Conservation (phyloP, 2,797 vertebrate genomes). For the Menidia menidia region DNA sequence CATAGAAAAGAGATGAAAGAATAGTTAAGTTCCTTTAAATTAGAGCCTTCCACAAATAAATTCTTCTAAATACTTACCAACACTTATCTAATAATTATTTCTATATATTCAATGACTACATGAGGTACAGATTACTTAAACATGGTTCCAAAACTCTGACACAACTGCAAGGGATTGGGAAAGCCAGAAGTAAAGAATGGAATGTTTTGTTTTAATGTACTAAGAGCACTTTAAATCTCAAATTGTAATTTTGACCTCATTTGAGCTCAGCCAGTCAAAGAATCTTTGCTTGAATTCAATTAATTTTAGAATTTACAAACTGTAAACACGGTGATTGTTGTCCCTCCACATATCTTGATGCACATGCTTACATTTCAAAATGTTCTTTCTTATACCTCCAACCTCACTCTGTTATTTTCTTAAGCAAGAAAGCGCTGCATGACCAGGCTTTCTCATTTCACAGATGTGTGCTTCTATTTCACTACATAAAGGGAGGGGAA, state of each 20-base stretch:
- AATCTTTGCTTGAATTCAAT: no score
- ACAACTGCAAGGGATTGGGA: background rate
- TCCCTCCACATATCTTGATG: constrained; percentile 12
- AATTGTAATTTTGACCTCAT: no score
- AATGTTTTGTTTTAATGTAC: background rate
- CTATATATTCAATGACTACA: no score
- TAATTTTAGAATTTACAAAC: background rate
- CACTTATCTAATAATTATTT: no score
- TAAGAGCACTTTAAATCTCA: no score
- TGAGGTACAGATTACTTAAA: no score
- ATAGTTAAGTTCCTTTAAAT: no score
- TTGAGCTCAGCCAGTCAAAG: no score
- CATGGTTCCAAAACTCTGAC: no score
- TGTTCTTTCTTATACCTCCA: constrained; percentile 55
- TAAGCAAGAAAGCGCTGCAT: constrained; percentile 71
- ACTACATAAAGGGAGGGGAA: constrained; percentile 48
- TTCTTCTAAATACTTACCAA: no score
- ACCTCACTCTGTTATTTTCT: constrained; percentile 66
- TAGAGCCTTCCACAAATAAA: no score
- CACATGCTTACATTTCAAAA: constrained; percentile 36
- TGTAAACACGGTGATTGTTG: constrained; percentile 26
- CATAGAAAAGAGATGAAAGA: no score
- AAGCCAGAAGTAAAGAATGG: background rate
- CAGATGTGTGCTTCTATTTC: constrained; percentile 76
- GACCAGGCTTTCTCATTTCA: constrained; percentile 81